A percentile compares a stretch with the other conserved stretches of the same genome.
Evolutionary conservation across 2,113 vertebrate genomes (phyloP).

Genomic region (Micronycteris hirsuta): DNA sequence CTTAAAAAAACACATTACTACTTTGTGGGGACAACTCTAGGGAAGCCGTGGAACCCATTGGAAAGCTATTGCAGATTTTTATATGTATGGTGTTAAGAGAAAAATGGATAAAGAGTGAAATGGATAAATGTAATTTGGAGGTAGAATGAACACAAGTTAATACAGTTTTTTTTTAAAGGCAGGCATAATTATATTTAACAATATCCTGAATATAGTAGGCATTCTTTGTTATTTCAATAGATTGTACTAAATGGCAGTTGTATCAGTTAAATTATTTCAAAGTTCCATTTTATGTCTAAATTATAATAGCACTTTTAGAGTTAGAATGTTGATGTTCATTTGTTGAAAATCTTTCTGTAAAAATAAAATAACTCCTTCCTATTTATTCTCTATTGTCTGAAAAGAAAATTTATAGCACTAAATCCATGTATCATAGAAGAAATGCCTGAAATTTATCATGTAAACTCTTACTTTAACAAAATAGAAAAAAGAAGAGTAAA

Average conservation of each 20-base stretch:
- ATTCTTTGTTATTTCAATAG: background rate
- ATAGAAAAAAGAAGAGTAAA: background rate
- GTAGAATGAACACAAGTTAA: background rate
- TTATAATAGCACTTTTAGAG: background rate
- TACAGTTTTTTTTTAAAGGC: background rate
- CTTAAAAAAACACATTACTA: background rate
- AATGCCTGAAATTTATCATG: background rate
- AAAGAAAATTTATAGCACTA: background rate
- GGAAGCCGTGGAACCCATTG: background rate
- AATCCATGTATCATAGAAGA: background rate
- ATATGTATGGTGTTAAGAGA: background rate
- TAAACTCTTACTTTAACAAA: background rate
- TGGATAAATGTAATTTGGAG: background rate
- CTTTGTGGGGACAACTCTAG: background rate
- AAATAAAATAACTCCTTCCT: background rate
- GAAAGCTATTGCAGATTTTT: background rate
- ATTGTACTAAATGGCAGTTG: background rate
- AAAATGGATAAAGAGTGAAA: background rate
- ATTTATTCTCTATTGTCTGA: background rate
- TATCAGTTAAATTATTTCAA: background rate
- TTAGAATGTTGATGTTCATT: background rate
- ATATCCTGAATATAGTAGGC: background rate
- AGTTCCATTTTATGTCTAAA: background rate
- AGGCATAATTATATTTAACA: background rate
- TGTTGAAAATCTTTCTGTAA: background rate